A percentile compares a stretch with the other conserved stretches of the same genome.
These are phyloP conservation scores for Odocoileus virginianus DNA, from an alignment of 2,113 vertebrate genomes.

Conservation along the genomic window DNA sequence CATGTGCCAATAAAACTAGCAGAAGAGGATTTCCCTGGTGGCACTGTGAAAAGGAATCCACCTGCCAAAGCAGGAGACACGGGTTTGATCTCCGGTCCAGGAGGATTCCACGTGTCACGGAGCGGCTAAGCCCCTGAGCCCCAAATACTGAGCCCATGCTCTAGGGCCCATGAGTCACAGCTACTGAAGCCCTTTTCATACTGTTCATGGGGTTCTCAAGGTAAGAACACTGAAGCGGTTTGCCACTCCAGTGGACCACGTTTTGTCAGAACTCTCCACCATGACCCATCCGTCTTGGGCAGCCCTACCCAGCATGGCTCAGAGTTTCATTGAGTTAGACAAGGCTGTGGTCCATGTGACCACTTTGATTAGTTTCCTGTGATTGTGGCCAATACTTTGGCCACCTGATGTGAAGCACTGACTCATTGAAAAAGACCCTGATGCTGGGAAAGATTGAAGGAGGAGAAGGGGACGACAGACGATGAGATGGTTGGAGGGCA, in stretches of 20 bases:
- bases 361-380: neutral
- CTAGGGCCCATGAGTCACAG: neutral
- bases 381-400: neutral
- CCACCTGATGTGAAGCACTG: neutral
- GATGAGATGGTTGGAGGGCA: neutral
- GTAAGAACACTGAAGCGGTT: neutral
- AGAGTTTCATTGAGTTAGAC: neutral
- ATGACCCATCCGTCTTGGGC: neutral
- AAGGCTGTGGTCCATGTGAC: neutral
- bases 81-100: accelerated
- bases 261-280: neutral
- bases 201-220: neutral
- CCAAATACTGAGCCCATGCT: neutral
- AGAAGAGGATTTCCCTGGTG: neutral
- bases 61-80: neutral
- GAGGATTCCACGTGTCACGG: neutral
- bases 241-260: neutral
- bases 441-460: neutral
- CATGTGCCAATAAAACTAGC: neutral
- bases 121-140: neutral
- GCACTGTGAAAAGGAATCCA: neutral
- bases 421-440: neutral
- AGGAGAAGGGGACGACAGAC: neutral
- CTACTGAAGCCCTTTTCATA: neutral
- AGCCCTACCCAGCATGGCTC: neutral